phyloP scores from a whole-genome alignment of 30 jellyfish, hydroid and myxozoan species.

The Turritopsis rubra region DNA sequence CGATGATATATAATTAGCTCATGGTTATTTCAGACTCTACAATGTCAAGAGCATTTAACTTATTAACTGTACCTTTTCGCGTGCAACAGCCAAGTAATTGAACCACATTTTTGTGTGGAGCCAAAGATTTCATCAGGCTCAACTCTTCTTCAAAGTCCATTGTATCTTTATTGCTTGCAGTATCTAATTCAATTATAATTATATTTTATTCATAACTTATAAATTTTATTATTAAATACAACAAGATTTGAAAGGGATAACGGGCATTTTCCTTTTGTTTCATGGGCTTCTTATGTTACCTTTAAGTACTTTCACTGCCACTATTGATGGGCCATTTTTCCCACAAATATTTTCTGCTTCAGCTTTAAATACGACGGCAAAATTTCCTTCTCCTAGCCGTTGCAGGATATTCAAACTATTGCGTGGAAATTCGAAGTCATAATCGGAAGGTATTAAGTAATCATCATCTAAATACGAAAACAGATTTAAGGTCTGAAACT shows the following conservation, averaged over 20 bases:
- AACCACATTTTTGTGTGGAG: conserved; percentile 43
- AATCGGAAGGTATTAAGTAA: background rate
- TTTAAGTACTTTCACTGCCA: conserved; percentile 63
- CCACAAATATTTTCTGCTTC: conserved; percentile 41
- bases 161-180: conserved; percentile 31
- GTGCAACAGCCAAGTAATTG: conserved; percentile 68
- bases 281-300: conserved; percentile 18
- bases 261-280: no score
- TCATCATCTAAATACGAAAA: background rate
- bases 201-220: no score
- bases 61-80: conserved; percentile 26
- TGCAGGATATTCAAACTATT: background rate
- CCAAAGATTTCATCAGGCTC: conserved; percentile 28
- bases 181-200: conserved; percentile 3
- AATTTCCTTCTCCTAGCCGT: conserved; percentile 55
- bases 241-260: no score
- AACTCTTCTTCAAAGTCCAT: conserved; percentile 39
- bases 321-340: conserved; percentile 34
- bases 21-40: background rate
- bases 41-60: no score
- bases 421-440: background rate
- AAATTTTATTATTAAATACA: no score
- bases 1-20: background rate
- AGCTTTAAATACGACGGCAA: conserved; percentile 56
- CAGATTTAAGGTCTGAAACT: no score